These are phyloP conservation scores for Porites cylindrica DNA, from an alignment of 92 coral and sea anemone genomes.

Conservation along the genomic window DNA sequence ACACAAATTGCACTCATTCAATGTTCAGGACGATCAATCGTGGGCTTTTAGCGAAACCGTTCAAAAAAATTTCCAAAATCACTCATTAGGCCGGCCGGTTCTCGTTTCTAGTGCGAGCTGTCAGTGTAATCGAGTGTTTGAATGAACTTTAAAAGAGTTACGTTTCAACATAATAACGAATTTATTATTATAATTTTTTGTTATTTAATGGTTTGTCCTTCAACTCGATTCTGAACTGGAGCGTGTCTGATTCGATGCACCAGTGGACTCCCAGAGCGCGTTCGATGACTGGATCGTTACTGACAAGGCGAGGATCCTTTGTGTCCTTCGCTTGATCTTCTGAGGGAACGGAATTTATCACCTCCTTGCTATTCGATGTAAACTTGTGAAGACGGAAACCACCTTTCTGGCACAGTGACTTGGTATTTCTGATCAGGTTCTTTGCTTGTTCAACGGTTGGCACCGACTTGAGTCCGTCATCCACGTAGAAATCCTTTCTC, in stretches of 20 bases:
- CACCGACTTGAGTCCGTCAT: slow-evolving; percentile 67
- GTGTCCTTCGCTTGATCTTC: slow-evolving; percentile 46
- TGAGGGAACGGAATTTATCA: slow-evolving; percentile 28
- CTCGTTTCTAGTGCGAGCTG: too few species aligned
- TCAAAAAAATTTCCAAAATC: too few species aligned
- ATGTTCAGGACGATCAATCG: too few species aligned
- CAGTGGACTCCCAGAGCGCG: slow-evolving; percentile 69
- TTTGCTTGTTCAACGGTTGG: slow-evolving; percentile 41
- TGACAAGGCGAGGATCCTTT: slow-evolving; percentile 34
- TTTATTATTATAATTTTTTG: too few species aligned
- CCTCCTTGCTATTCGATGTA: slow-evolving; percentile 52
- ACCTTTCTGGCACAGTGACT: slow-evolving; percentile 50
- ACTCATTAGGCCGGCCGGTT: too few species aligned
- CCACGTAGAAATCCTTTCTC: slow-evolving; percentile 54
- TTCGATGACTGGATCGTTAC: slow-evolving; percentile 40
- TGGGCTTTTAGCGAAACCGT: too few species aligned
- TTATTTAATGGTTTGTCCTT: slow-evolving; percentile 39
- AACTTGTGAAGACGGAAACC: slow-evolving; percentile 63
- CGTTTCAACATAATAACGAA: too few species aligned
- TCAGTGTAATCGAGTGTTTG: too few species aligned
- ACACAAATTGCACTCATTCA: too few species aligned
- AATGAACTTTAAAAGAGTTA: too few species aligned
- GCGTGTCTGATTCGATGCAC: slow-evolving; percentile 65
- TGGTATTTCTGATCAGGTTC: slow-evolving; percentile 34
- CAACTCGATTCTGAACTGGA: slow-evolving; percentile 57